Base-by-base conservation (phyloP, 2,113 vertebrate species). In the Athene noctua region DNA sequence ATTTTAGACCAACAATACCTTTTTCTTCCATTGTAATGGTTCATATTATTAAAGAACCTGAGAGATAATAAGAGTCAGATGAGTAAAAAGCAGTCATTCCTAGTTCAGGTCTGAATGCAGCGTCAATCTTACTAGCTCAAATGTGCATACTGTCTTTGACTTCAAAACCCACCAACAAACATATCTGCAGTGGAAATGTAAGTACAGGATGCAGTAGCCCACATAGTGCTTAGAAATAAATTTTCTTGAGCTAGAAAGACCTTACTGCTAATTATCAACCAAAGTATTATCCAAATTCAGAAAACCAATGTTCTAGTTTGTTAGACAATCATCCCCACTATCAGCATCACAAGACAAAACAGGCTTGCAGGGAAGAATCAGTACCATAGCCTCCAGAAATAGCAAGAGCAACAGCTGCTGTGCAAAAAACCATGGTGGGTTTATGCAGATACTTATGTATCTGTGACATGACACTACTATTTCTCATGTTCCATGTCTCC, bases 301-400 rank as follows among this genome's bases (percentile, higher is more conserved):
- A 36, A 91, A 59, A 92, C 6, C 29, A 36, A 13, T 27, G 29
- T n/a, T 59, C 40, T 27, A 29, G 29, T 62, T 92, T 68, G 23
- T 34, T 44, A 58, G 22, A 68, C 26, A 68, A 66, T 78, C 80
- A 62, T 58, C 22, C 40, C 26, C 10, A 16, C 80, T 80, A 34
- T 58, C 36, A 88, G 52, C 20, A 30, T 47, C 49, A 66, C 11
- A 29, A 83, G 34, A 11, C 8, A 2, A 21, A 27, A 55, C 2
- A 61, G 20, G 13, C 12, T 71, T 46, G 34, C 83, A 55, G 32
- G 9, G 22, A 46, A 73, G 51, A 59, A 54, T 70, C 22, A 23
- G 16, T 26, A 51, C 9, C 34, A 15, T 1, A 77, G 18, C 0
- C 3, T n/a, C 17, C 15, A n/a, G 46, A 80, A 86, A 61, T 0